Conservation (phyloP, 2,797 vertebrate species). For the Hoplostethus mediterraneus region DNA sequence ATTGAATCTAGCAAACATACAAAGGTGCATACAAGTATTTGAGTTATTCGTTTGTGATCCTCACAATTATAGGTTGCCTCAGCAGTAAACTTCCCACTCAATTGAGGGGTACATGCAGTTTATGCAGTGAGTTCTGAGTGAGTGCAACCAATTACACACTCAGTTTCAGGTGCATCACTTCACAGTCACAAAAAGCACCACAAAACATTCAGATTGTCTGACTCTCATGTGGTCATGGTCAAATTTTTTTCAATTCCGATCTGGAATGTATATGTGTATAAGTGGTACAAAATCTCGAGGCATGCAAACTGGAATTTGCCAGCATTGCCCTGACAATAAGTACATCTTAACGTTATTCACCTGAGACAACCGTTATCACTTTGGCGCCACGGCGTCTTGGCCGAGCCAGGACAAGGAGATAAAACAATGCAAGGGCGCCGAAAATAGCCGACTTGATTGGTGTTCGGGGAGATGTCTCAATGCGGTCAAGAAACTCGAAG, state of each 20-base stretch:
- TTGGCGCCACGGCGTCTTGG: constrained; percentile 29
- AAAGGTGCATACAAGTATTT: constrained; percentile 24
- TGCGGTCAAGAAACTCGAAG: constrained; percentile 32
- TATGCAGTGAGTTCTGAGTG: constrained; percentile 21
- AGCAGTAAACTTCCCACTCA: constrained; percentile 26
- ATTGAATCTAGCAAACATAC: constrained; percentile 40
- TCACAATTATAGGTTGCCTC: constrained; percentile 33
- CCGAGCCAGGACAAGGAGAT: constrained; percentile 45
- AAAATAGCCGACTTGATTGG: constrained; percentile 30
- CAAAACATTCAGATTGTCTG: background rate
- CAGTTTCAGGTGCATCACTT: constrained; percentile 20
- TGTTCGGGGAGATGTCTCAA: constrained; percentile 14
- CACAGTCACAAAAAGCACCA: background rate
- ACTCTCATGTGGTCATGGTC: no score
- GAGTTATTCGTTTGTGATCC: constrained; percentile 17
- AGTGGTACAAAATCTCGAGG: no score
- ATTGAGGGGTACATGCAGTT: constrained; percentile 30
- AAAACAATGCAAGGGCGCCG: constrained; percentile 46
- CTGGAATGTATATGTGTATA: no score
- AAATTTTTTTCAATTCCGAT: no score
- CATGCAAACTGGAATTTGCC: no score
- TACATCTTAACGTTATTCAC: constrained; percentile 51
- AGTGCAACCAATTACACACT: constrained; percentile 37
- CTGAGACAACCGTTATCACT: constrained; percentile 42
- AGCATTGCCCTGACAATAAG: no score